These are phyloP conservation scores for Nyctibius grandis DNA, from an alignment of 2,797 vertebrate genomes.

Conservation along the genomic window DNA sequence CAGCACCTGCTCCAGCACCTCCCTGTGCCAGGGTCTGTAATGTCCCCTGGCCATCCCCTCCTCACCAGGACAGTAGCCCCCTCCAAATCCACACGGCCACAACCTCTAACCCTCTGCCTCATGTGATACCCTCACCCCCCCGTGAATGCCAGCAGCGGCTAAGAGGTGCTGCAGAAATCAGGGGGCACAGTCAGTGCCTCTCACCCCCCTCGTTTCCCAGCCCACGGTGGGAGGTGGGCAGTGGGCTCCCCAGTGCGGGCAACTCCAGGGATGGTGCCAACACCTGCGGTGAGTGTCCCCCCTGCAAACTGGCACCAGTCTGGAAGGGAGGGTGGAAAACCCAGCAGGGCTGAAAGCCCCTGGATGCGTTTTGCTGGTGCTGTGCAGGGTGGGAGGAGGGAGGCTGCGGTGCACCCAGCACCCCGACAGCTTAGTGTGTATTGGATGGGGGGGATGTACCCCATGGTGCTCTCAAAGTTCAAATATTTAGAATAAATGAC, in stretches of 20 bases:
- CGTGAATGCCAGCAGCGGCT: accelerated
- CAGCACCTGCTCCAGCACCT: background rate
- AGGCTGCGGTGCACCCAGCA: background rate
- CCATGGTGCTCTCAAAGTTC: background rate
- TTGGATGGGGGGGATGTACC: background rate
- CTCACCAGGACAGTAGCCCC: background rate
- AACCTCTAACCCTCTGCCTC: background rate
- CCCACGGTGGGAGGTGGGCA: background rate
- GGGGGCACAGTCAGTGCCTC: background rate
- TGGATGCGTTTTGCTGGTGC: background rate
- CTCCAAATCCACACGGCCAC: background rate
- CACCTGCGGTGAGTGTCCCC: background rate
- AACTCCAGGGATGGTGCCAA: background rate
- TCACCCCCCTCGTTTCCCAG: background rate
- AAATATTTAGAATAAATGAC: slow-evolving; percentile 23
- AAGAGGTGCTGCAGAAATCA: background rate
- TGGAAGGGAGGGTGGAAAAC: background rate
- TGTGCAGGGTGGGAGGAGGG: accelerated
- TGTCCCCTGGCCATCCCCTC: background rate
- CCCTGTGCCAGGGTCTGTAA: background rate
- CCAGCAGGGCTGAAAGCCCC: background rate
- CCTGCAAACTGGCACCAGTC: background rate
- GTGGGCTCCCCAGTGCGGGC: accelerated
- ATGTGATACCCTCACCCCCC: background rate
- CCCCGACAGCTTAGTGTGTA: background rate